Percentiles rank a stretch among this genome's conserved stretches.
Conservation (phyloP, 2,797 vertebrate genomes). For the Cottoperca gobio region DNA sequence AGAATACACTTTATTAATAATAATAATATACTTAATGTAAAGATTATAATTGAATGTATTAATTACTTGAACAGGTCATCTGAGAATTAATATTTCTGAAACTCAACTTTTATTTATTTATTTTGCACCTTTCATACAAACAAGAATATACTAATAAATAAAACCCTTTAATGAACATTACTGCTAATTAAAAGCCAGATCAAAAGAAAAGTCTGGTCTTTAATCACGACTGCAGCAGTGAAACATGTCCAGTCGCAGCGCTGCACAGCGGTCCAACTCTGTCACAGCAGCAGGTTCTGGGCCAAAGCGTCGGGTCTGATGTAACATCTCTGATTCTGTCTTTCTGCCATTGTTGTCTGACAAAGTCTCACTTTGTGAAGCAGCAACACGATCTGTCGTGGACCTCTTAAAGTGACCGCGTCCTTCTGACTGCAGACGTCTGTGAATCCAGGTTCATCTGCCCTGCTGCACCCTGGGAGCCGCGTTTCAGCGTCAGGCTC, state of each 20-base stretch:
- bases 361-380: background rate
- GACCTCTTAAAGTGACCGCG: background rate
- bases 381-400: accelerated
- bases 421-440: background rate
- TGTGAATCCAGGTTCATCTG: slow-evolving; percentile 27
- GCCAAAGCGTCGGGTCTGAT: slow-evolving; percentile 1
- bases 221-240: no score
- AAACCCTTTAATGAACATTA: no score
- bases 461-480: slow-evolving; percentile 18
- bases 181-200: no score
- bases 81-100: background rate
- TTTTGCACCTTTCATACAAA: no score
- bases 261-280: background rate
- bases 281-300: slow-evolving; percentile 11
- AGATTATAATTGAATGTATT: no score
- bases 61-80: background rate
- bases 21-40: background rate
- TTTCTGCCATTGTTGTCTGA: background rate
- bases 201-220: no score
- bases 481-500: background rate
- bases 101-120: no score
- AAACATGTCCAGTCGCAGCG: no score
- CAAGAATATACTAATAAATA: no score
- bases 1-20: no score
- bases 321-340: slow-evolving; percentile 1